These are phyloP conservation scores for Spermophilus dauricus DNA, from an alignment of 2,113 vertebrate genomes.

Conservation along the genomic window DNA sequence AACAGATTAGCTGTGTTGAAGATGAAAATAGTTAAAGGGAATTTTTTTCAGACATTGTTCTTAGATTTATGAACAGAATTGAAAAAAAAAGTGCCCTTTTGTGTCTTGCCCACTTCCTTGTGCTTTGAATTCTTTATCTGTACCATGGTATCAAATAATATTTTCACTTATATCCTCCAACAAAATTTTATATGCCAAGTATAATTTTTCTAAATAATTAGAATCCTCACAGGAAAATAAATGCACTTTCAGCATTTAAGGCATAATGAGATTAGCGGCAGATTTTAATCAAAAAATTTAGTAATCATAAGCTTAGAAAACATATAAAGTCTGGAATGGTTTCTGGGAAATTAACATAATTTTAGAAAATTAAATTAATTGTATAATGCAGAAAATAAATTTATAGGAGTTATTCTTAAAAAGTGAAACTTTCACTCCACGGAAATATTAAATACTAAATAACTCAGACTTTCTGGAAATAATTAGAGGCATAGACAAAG, in stretches of 20 bases:
- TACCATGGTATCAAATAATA: neutral
- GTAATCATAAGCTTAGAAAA: neutral
- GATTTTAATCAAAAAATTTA: conserved; percentile 65
- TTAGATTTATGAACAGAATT: conserved; percentile 2
- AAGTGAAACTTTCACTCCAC: neutral
- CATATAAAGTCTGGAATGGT: neutral
- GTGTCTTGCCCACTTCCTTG: conserved; percentile 3
- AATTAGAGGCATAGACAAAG: neutral
- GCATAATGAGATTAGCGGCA: neutral
- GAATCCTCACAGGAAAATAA: conserved; percentile 60
- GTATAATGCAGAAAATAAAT: neutral
- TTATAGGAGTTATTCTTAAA: conserved; percentile 47
- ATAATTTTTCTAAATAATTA: conserved; percentile 65
- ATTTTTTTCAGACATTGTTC: conserved; percentile 18
- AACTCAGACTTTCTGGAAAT: conserved; percentile 34
- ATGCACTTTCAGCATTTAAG: conserved; percentile 12
- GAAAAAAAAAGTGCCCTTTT: conserved; percentile 6
- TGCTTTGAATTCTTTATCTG: neutral
- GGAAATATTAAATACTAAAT: conserved; percentile 39
- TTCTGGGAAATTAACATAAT: conserved; percentile 40
- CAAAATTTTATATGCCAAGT: conserved; percentile 43
- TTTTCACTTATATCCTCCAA: conserved; percentile 38
- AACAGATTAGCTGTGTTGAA: neutral
- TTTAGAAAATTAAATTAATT: conserved; percentile 11
- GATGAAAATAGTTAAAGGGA: neutral